Evolutionary conservation across 64 coral and sea anemone genomes (phyloP).

Genomic region (Pocillopora damicornis): DNA sequence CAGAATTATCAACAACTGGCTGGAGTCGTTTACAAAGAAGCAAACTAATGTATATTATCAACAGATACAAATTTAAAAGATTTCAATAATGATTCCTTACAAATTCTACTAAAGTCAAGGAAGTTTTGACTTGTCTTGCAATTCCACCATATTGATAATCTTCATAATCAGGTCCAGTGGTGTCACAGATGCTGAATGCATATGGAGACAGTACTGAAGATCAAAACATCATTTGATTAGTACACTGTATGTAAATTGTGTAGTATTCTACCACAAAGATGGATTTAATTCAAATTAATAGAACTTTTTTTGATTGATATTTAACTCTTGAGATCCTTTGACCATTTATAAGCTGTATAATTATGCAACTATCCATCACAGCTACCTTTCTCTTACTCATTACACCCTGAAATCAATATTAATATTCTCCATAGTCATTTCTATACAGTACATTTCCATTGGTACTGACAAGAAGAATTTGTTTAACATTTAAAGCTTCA

Average conservation of each 20-base stretch:
- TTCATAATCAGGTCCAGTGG: constrained; percentile 57
- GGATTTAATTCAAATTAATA: no score
- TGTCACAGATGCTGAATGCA: constrained; percentile 96
- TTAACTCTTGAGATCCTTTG: no score
- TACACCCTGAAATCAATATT: no score
- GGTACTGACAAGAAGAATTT: no score
- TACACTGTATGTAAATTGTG: background rate
- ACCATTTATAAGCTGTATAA: no score
- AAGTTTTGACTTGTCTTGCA: constrained; percentile 65
- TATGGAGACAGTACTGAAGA: constrained; percentile 85
- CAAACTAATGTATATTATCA: background rate
- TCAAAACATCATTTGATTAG: background rate
- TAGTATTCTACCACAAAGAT: background rate
- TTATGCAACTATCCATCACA: no score
- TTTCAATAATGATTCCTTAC: constrained; percentile 42
- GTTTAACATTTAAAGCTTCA: no score
- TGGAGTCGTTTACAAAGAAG: background rate
- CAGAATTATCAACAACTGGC: no score
- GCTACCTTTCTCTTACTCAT: no score
- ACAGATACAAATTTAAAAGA: background rate
- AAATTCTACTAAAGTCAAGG: constrained; percentile 41
- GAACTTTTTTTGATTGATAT: no score
- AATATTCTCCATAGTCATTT: no score
- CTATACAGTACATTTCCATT: no score
- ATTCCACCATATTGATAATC: constrained; percentile 76